Evolutionary conservation across 2,888 invertebrate genomes (phyloP), one percentile per base, ranked within the genome.

Genomic region (Rhagium mordax): DNA sequence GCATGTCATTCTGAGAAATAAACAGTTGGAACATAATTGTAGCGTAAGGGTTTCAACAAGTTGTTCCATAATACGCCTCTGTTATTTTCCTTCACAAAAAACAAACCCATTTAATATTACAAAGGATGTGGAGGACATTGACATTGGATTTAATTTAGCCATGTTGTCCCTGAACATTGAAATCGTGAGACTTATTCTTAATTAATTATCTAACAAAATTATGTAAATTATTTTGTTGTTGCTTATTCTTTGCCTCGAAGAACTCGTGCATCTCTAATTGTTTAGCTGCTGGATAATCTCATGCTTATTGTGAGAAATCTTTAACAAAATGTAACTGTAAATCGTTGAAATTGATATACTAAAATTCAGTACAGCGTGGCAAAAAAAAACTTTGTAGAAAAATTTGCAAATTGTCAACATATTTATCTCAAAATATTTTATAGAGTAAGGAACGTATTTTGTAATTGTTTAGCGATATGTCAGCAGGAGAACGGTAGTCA

Each of bases 161-260:
- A 71, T 73, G 73, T 75, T 73, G 75, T 67, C 75, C 75, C 72
- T 73, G 75, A 73, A 71, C 71, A 59, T 69, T 75, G 59, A 61
- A 75, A 69, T 75, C 75, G 75, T 75, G 75, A 75, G 75, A 75
- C 41, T 75, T 66, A 70, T 75, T 75, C 65, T 73, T 66, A 75
- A 75, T 75, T 75, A 75, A 71, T 71, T 69, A 71, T 61, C 67
- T 71, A 75, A 66, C 69, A 71, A 69, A 70, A 72, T 73, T 73
- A 75, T 75, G 75, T 73, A 75, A 75, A 75, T 75, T 73, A 41
- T 75, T 74, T 75, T 73, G 73, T 70, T 57, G 71, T 75, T 73
- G 73, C 75, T 69, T 73, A 75, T 73, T 71, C 57, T 33, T 57
- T n/a, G 41, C 66, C 67, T 72, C 71, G 62, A 61, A 61, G 68